Conservation (phyloP, 2,888 invertebrate genomes). For the Nephrotoma flavescens region DNA sequence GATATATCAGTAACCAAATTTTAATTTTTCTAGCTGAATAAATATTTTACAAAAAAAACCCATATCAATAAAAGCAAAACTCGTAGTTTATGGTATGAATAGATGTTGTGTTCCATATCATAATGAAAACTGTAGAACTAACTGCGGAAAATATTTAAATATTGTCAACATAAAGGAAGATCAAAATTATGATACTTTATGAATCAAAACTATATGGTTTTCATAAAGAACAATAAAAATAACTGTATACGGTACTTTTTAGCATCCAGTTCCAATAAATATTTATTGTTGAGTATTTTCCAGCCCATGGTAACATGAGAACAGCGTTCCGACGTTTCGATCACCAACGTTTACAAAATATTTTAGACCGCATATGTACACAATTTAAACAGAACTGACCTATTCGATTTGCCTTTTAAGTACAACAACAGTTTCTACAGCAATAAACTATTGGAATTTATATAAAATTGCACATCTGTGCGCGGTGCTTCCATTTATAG, state of each 20-base stretch:
- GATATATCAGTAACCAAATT: neutral
- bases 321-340: no score
- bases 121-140: neutral
- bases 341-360: no score
- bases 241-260: neutral
- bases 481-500: neutral
- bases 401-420: neutral
- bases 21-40: neutral
- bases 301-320: neutral
- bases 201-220: neutral
- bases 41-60: neutral
- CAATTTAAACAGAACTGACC: neutral
- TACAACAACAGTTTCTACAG: neutral
- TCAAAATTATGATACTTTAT: neutral
- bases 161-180: neutral
- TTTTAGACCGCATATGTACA: neutral
- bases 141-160: neutral
- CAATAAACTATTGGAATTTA: neutral
- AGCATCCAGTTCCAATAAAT: neutral
- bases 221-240: neutral
- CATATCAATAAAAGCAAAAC: neutral
- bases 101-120: neutral
- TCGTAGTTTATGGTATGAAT: neutral
- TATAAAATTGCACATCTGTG: neutral
- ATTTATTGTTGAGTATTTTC: neutral